A percentile compares a stretch with the other conserved stretches of the same genome.
Conservation (phyloP, 2,888 invertebrate species). For the Acronicta leporina region DNA sequence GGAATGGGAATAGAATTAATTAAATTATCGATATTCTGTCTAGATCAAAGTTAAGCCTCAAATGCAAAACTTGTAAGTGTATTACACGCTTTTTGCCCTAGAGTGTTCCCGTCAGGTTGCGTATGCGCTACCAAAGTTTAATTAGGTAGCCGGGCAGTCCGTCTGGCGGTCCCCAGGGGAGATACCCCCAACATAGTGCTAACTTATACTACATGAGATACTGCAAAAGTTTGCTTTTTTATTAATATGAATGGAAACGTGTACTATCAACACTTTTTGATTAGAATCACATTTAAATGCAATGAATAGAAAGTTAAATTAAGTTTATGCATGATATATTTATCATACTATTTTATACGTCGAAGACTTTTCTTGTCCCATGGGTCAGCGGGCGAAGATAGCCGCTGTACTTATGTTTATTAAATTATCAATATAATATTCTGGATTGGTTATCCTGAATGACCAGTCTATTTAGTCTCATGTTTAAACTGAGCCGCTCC, state of each 20-base stretch:
- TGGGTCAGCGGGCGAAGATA: too few species aligned
- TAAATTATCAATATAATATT: neutral
- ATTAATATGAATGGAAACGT: conserved; percentile 19
- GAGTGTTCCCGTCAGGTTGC: neutral
- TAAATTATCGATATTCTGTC: too few species aligned
- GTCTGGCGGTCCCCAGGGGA: conserved; percentile 18
- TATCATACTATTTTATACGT: too few species aligned
- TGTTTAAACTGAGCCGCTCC: too few species aligned
- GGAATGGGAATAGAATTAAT: too few species aligned
- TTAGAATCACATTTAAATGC: conserved; percentile 24
- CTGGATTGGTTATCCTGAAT: too few species aligned
- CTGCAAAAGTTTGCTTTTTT: conserved; percentile 42
- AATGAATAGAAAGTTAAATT: conserved; percentile 32
- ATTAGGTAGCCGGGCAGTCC: conserved; percentile 28
- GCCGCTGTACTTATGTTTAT: neutral
- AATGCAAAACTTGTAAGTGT: conserved; percentile 3
- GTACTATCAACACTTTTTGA: conserved; percentile 14
- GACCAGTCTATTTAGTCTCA: too few species aligned
- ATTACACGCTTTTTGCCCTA: neutral
- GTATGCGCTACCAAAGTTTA: conserved; percentile 37
- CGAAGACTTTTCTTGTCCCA: too few species aligned
- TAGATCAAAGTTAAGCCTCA: neutral
- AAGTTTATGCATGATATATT: conserved; percentile 6
- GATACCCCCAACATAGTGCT: conserved; percentile 24
- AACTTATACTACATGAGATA: conserved; percentile 32